These are phyloP conservation scores for Murina feae DNA, from an alignment of 2,113 vertebrate species.

Conservation along the genomic window DNA sequence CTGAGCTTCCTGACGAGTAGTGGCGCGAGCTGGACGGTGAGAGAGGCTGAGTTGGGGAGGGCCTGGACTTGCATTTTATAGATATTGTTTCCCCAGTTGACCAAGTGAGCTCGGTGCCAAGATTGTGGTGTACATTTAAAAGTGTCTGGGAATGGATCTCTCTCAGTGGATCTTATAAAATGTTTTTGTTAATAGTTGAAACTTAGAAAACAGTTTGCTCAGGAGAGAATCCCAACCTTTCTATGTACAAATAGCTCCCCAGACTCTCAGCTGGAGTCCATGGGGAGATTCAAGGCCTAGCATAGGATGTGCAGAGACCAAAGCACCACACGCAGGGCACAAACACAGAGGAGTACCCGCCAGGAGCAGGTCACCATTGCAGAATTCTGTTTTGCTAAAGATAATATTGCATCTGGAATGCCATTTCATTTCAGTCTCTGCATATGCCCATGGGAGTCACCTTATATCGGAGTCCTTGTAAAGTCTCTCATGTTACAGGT, in stretches of 20 bases:
- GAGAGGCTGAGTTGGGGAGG: not conserved
- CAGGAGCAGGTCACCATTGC: not conserved
- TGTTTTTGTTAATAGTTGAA: not conserved
- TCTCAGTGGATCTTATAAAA: not conserved
- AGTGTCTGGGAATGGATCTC: not conserved
- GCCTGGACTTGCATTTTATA: not conserved
- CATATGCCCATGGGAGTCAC: not conserved
- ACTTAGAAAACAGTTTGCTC: not conserved
- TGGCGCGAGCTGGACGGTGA: not conserved
- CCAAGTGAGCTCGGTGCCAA: not conserved
- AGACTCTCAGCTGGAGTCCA: not conserved
- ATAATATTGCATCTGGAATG: not conserved
- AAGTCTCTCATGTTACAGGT: not conserved
- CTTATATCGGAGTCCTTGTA: not conserved
- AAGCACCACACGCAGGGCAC: not conserved
- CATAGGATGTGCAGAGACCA: not conserved
- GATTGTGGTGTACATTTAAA: not conserved
- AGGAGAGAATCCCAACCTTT: slow-evolving; percentile 16
- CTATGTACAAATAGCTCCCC: not conserved
- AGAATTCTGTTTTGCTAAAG: slow-evolving; percentile 2
- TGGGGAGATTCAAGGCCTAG: not conserved
- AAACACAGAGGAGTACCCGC: not conserved
- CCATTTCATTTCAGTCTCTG: not conserved
- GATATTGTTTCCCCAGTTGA: not conserved
- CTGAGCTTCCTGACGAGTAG: not conserved